Evolutionary conservation across 2,797 vertebrate species (phyloP), one percentile per base, ranked within the genome.

Genomic region (Gymnocypris eckloni): DNA sequence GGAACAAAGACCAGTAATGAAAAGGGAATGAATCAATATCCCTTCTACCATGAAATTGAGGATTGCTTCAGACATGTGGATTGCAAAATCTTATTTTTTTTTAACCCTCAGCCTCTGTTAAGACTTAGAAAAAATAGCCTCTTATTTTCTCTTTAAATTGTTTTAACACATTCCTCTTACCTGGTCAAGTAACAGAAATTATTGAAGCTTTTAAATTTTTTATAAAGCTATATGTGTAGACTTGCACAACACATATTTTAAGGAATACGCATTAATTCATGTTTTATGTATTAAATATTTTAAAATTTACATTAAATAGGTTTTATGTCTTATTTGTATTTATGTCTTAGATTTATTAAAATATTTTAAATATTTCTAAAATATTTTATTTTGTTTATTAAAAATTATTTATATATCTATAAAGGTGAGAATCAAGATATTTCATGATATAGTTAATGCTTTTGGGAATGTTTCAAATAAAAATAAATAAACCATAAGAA

Each of bases 1-100:
- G 59, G 52, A 84, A 84, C 64, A 72, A 72, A 79, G 64, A 76
- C 70, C 3, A 25, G 22, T 56, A 59, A 75, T 70, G 61, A 88
- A 79, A 69, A 69, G 41, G 2, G 13, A 59, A 72, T 84, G 0
- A 79, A 84, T 79, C 52, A 84, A 84, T 84, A 77, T 18, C 11
- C 28, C 71, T 76, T 33, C 20, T 33, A 67, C 22, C 48, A 25
- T 67, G 16, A 83, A 83, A 66, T n/a, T n/a, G 56, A 83, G 20
- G 45, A 52, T 67, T 15, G 61, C 22, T 48, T 75, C 7, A 3
- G 45, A 48, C 45, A 13, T 69, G 20, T 54, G 71, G 7, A 69
- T 69, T 78, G 20, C 76, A 15, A 78, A 41, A 79, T 64, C n/a
- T 79, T 64, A 11, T 61, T 64, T 64, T 64, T 64, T 43, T 78